Base-by-base conservation (phyloP, 2,113 vertebrate species). In the Nothobranchius furzeri region DNA sequence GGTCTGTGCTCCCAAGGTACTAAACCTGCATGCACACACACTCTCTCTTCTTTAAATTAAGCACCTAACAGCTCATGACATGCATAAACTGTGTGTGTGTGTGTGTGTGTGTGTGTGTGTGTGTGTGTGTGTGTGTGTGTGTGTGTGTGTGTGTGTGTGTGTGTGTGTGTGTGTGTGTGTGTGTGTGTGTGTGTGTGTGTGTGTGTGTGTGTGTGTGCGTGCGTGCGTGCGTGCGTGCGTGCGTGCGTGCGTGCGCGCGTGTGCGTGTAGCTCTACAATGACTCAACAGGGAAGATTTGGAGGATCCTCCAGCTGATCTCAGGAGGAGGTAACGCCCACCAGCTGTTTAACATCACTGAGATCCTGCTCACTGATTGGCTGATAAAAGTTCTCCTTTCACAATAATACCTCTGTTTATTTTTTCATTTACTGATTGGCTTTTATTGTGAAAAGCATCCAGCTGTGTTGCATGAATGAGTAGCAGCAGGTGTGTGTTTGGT, bases 1-100 rank as follows among this genome's bases (percentile, higher is more conserved):
- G 89, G 94, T 96, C 57, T 99, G 98, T 73, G 96, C 97, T 0
- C 97, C 98, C 0, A 91, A 91, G 89, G 90, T 91, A 72, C 10
- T 1, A 0, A 14, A 6, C 20, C 20, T 20, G 20, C 36, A 37
- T 7, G 7, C 37, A 40, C 37, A 40, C 37, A n/a, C 7, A 30
- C 25, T 1, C 49, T 2, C n/a, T 20, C 15, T 30, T 30, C 30
- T 30, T 30, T 30, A 30, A 30, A 30, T 4, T 30, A 30, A 30
- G 30, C 30, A 30, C 2, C 40, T 42, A 8, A 42, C 40, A 42
- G 40, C 10, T 13, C 17, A 7, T 30, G 4, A 17, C 11, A 2
- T 1, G 30, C 8, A 51, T 46, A n/a, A 76, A 30, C n/a, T 6
- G 20, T 20, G 20, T 20, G 20, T 20, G 20, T 20, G 35, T 11